Evolutionary conservation across 2,113 vertebrate genomes (phyloP).

Genomic region (Panthera leo): DNA sequence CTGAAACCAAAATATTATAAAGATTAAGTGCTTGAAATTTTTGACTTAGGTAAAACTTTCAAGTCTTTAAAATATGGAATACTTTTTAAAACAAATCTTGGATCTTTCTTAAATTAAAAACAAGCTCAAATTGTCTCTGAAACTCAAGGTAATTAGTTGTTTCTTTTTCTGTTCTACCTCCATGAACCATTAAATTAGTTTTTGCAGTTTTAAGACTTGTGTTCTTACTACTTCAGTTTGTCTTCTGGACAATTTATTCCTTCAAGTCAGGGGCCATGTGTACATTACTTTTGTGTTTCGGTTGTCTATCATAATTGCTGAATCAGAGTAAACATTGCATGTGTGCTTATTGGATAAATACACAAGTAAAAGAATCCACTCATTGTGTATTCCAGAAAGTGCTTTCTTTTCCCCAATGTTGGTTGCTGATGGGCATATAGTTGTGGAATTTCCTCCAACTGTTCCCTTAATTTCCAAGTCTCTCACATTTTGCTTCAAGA

Average conservation of each 20-base stretch:
- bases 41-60: not conserved
- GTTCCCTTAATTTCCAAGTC: not conserved
- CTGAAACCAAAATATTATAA: not conserved
- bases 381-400: not conserved
- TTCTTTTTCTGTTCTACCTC: not conserved
- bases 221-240: not conserved
- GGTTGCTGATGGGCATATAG: not conserved
- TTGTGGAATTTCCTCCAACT: not conserved
- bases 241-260: not conserved
- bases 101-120: not conserved
- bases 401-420: not conserved
- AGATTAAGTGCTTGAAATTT: not conserved
- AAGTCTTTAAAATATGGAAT: not conserved
- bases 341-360: no score
- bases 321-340: not conserved
- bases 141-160: not conserved
- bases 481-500: not conserved
- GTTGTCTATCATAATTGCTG: not conserved
- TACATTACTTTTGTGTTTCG: not conserved
- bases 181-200: not conserved
- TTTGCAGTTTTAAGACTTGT: not conserved
- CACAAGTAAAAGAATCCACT: not conserved
- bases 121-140: not conserved
- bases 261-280: fast-evolving
- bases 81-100: not conserved